Evolutionary conservation across 2,888 invertebrate species (phyloP).

Genomic region (Ennomos quercinarius): DNA sequence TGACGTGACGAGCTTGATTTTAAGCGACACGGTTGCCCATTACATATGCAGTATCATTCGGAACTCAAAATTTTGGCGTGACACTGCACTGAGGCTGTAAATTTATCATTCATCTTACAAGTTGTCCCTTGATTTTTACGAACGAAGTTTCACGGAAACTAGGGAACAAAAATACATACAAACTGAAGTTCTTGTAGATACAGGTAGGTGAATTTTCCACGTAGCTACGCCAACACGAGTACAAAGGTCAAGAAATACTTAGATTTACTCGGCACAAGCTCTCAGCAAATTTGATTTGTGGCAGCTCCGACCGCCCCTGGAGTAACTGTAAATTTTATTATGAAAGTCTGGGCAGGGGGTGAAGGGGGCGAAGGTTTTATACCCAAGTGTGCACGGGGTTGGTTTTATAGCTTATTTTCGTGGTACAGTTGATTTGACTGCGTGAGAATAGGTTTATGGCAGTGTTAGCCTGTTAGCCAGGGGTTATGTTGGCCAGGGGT

Average conservation of each 20-base stretch:
- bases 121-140: no score
- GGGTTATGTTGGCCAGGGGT: no score
- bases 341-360: constrained; percentile 26
- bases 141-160: no score
- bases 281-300: constrained; percentile 31
- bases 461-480: not conserved
- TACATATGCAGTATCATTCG: no score
- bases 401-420: constrained; percentile 28
- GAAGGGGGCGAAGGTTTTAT: constrained; percentile 2
- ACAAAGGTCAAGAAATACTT: constrained; percentile 22
- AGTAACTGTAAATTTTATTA: constrained; percentile 39
- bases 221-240: not conserved
- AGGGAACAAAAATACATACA: no score
- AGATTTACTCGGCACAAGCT: constrained; percentile 13
- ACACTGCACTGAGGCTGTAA: no score
- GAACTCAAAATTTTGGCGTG: no score
- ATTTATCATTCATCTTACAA: no score
- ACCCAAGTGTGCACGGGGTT: constrained; percentile 5
- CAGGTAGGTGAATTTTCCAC: no score
- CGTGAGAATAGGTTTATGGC: constrained; percentile 26
- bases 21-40: no score
- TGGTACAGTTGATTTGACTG: constrained; percentile 23
- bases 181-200: no score
- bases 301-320: constrained; percentile 9
- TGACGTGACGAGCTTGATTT: no score